Evolutionary conservation across 2,888 invertebrate species (phyloP).

Genomic region (Rhagonycha lutea): DNA sequence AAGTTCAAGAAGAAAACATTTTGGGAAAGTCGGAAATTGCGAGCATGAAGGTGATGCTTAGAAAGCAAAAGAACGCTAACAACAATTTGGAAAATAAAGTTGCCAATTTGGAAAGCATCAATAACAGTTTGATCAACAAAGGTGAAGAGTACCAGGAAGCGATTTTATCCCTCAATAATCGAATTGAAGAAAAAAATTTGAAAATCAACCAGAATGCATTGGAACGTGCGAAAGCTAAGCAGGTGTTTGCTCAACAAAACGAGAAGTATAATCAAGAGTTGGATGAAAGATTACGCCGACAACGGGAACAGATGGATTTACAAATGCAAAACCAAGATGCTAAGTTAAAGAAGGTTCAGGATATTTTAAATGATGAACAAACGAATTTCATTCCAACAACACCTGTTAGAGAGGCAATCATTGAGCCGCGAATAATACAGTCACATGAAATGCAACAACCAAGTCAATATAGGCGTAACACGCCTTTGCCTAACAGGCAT

Average conservation of each 20-base stretch:
- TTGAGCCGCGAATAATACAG: not conserved
- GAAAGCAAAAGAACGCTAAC: conserved; percentile 69
- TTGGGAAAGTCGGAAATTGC: conserved; percentile 69
- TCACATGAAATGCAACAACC: not conserved
- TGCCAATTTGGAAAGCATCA: conserved; percentile 66
- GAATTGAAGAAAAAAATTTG: conserved; percentile 66
- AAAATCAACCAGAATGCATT: conserved; percentile 66
- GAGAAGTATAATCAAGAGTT: conserved; percentile 76
- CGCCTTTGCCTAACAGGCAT: not conserved
- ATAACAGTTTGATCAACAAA: conserved; percentile 65
- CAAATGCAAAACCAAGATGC: conserved; percentile 65
- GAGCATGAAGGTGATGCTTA: conserved; percentile 66
- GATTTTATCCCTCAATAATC: conserved; percentile 40
- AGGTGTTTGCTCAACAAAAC: conserved; percentile 71
- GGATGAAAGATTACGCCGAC: conserved; percentile 63
- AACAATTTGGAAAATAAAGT: conserved; percentile 69
- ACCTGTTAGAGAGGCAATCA: not conserved
- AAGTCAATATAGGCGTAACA: conserved; percentile 33
- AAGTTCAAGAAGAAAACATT: conserved; percentile 73
- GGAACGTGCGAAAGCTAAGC: conserved; percentile 69
- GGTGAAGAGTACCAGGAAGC: conserved; percentile 63
- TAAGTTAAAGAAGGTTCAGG: conserved; percentile 63
- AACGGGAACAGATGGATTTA: conserved; percentile 59
- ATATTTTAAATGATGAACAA: conserved; percentile 60
- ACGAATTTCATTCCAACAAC: not conserved